A percentile compares a stretch with the other conserved stretches of the same genome.
These are phyloP conservation scores for Athetis lepigone DNA, from an alignment of 2,888 invertebrate species.

Conservation along the genomic window DNA sequence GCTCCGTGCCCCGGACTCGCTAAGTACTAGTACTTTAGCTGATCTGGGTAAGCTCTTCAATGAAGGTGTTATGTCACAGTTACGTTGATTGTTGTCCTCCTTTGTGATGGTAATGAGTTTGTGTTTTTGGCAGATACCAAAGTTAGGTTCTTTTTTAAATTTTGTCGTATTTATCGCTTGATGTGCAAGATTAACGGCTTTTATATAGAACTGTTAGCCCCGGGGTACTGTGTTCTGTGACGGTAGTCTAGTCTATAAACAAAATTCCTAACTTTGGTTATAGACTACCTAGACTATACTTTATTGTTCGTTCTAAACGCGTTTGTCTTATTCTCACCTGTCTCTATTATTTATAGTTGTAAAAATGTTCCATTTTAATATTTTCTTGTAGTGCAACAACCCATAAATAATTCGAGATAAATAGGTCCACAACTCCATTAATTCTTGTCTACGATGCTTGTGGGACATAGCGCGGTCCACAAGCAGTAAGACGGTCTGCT, in stretches of 20 bases:
- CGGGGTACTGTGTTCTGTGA: no score
- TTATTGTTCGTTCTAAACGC: background rate
- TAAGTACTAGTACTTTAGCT: conserved; percentile 46
- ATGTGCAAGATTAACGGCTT: background rate
- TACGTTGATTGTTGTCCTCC: conserved; percentile 13
- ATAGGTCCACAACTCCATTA: conserved; percentile 43
- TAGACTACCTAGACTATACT: background rate
- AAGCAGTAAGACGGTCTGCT: conserved; percentile 28
- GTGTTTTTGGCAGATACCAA: background rate
- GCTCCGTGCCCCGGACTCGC: conserved; percentile 44
- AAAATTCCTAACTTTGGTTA: background rate
- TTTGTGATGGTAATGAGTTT: conserved; percentile 22
- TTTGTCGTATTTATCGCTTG: background rate
- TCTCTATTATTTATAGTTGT: background rate
- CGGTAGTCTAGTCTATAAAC: no score
- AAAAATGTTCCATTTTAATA: conserved; percentile 10
- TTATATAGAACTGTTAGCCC: background rate
- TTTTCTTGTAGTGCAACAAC: conserved; percentile 17
- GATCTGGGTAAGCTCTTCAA: conserved; percentile 39
- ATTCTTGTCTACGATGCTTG: conserved; percentile 50
- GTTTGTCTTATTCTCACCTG: no score
- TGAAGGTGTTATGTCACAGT: conserved; percentile 28
- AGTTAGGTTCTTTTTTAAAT: background rate
- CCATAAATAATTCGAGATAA: conserved; percentile 37
- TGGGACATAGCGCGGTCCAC: conserved; percentile 22